These are phyloP conservation scores for Archips xylosteana DNA, from an alignment of 2,888 invertebrate genomes.

Conservation along the genomic window DNA sequence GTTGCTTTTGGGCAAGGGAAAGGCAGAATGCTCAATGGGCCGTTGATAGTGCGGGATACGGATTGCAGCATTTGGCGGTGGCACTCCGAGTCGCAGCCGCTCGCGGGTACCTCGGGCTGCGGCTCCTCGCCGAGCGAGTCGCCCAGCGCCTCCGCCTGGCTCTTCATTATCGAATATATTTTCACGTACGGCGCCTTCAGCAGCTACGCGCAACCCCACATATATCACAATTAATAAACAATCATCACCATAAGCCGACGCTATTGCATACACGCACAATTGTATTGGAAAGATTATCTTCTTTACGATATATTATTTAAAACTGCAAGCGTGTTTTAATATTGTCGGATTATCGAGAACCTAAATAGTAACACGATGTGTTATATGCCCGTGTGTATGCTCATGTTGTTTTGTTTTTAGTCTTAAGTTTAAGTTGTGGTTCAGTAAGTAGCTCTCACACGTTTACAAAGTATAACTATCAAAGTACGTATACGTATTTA, in stretches of 20 bases:
- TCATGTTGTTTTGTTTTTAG: constrained; percentile 16
- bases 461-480: neutral
- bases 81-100: constrained; percentile 31
- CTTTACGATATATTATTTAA: neutral
- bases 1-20: neutral
- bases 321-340: constrained; percentile 18
- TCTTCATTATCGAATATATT: constrained; percentile 98
- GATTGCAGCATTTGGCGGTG: neutral
- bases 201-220: constrained; percentile 87
- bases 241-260: constrained; percentile 31
- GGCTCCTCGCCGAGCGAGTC: constrained; percentile 84
- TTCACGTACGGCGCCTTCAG: constrained; percentile 98
- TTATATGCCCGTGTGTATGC: constrained; percentile 31
- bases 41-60: neutral
- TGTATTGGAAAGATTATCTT: neutral
- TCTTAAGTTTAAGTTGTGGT: neutral
- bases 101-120: constrained; percentile 74
- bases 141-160: constrained; percentile 90
- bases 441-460: neutral
- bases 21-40: neutral
- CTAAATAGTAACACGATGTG: constrained; percentile 17
- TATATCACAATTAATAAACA: constrained; percentile 50
- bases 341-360: constrained; percentile 25
- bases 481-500: neutral
- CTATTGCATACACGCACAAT: constrained; percentile 13